Evolutionary conservation across 1,140 invertebrate species (phyloP).

Genomic region (Leptinotarsa lineolata): DNA sequence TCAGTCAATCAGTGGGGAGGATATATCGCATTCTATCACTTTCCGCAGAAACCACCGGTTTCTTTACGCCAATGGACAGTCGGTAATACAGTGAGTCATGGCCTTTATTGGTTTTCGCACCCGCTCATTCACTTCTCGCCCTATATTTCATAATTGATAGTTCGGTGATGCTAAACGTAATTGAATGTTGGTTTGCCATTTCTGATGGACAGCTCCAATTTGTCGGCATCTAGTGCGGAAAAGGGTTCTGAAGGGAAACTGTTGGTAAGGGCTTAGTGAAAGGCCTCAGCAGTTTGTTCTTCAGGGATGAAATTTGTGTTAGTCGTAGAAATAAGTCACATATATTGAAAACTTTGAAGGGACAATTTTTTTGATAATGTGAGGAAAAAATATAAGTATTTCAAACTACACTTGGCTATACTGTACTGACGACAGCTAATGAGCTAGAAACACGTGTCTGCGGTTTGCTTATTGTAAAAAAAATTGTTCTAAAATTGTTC

Average conservation of each 20-base stretch:
- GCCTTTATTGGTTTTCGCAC: constrained; percentile 18
- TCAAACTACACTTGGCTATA: too few relatives aligned
- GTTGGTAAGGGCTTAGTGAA: background rate
- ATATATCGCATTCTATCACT: background rate
- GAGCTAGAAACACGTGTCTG: too few relatives aligned
- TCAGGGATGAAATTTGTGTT: background rate
- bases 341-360: background rate
- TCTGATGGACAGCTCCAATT: constrained; percentile 12
- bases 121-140: constrained; percentile 5
- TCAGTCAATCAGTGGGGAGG: background rate
- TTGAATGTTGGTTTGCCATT: constrained; percentile 15
- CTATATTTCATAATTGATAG: constrained; percentile 17
- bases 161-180: constrained; percentile 6
- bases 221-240: background rate
- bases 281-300: background rate
- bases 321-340: too few relatives aligned
- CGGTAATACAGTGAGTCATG: background rate
- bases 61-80: background rate
- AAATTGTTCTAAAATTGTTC: too few relatives aligned
- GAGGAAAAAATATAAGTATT: background rate
- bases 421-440: too few relatives aligned
- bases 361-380: background rate
- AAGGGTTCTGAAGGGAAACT: background rate
- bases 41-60: background rate
- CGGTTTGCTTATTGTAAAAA: too few relatives aligned